These are phyloP conservation scores for Orbicella faveolata DNA, from an alignment of 64 coral and sea anemone genomes.

Conservation along the genomic window DNA sequence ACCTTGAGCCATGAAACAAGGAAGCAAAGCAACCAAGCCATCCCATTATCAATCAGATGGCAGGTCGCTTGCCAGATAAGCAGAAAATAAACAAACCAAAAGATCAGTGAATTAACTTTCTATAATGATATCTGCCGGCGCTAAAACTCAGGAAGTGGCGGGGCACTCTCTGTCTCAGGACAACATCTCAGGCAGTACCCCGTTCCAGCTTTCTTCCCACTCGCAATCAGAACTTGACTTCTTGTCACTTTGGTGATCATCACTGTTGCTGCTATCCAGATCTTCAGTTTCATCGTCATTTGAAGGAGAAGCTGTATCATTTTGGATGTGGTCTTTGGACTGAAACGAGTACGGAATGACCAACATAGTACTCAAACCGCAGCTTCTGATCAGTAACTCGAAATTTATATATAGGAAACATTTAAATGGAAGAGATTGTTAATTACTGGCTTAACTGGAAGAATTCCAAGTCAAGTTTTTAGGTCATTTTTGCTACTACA, in stretches of 20 bases:
- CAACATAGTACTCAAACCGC: no score
- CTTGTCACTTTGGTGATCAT: neutral
- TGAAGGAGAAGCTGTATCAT: no score
- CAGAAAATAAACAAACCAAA: conserved; percentile 76
- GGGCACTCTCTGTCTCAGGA: conserved; percentile 20
- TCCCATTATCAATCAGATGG: conserved; percentile 66
- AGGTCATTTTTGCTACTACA: no score
- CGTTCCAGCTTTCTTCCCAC: conserved; percentile 42
- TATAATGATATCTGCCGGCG: conserved; percentile 1
- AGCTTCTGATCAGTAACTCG: no score
- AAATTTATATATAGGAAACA: no score
- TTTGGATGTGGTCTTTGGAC: no score
- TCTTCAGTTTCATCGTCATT: no score
- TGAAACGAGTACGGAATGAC: no score
- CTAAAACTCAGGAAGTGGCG: conserved; percentile 10
- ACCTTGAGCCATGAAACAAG: conserved; percentile 59
- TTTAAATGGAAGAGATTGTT: no score
- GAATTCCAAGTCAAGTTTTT: no score
- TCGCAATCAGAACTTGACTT: neutral
- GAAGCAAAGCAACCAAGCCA: conserved; percentile 56
- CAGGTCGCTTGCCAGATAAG: conserved; percentile 67
- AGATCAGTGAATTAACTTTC: conserved; percentile 47
- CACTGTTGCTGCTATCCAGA: neutral
- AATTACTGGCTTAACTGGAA: no score
- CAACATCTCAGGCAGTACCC: conserved; percentile 38